Conservation (phyloP, 2,888 invertebrate genomes). For the Unio pictorum region DNA sequence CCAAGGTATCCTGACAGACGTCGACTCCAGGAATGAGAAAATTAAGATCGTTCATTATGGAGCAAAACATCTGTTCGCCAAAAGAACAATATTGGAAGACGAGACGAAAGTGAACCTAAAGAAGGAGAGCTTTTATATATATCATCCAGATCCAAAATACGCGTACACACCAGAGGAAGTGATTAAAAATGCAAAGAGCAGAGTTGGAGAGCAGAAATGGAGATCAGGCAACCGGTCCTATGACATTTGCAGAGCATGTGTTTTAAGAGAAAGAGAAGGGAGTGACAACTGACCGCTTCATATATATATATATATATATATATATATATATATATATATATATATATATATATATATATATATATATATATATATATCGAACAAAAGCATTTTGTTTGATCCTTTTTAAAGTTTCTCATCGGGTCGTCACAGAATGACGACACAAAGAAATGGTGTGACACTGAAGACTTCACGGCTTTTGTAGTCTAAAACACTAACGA, state of each 20-base stretch:
- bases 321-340: too few species aligned
- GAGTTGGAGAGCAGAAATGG: constrained; percentile 4
- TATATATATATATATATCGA: too few species aligned
- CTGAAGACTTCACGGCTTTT: too few species aligned
- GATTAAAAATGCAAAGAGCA: constrained; percentile 3
- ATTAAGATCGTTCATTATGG: neutral
- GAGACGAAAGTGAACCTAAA: neutral
- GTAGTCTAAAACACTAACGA: too few species aligned
- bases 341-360: too few species aligned
- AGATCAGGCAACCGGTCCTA: constrained; percentile 3
- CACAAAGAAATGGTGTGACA: too few species aligned
- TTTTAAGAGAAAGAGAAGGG: too few species aligned
- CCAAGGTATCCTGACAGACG: constrained; percentile 11
- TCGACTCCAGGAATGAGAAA: neutral
- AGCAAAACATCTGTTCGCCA: constrained; percentile 5
- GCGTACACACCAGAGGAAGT: neutral
- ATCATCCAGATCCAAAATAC: constrained; percentile 11
- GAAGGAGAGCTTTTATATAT: constrained; percentile 8
- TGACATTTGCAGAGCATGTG: constrained; percentile 10
- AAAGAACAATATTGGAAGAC: constrained; percentile 6
- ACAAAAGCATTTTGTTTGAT: too few species aligned
- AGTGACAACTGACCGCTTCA: too few species aligned
- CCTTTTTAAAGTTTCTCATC: too few species aligned
- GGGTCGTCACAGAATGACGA: too few species aligned
- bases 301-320: too few species aligned